These are phyloP conservation scores for Cathartes aura DNA, from an alignment of 2,113 vertebrate genomes.

Conservation along the genomic window DNA sequence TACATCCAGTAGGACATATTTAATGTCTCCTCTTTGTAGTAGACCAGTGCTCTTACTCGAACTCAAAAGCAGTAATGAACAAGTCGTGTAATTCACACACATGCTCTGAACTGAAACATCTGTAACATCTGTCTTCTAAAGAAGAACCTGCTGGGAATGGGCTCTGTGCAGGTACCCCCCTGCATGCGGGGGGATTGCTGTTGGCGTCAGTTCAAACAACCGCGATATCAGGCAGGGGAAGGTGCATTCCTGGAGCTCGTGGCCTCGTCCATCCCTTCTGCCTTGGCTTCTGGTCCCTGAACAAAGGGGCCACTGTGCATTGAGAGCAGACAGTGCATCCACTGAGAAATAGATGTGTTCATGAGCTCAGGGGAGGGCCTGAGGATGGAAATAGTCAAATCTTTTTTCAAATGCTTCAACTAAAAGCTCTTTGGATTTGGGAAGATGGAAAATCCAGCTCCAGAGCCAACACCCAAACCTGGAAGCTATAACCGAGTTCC, in stretches of 20 bases:
- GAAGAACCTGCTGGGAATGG: not conserved
- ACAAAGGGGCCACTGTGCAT: conserved; percentile 6
- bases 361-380: not conserved
- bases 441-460: conserved; percentile 8
- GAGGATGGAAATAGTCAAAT: not conserved
- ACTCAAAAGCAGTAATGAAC: not conserved
- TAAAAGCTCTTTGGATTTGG: not conserved
- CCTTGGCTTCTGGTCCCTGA: not conserved
- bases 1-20: not conserved
- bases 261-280: not conserved
- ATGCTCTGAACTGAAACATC: not conserved
- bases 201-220: not conserved
- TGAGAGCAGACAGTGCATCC: not conserved
- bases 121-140: not conserved
- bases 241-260: not conserved
- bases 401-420: not conserved
- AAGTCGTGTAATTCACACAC: not conserved
- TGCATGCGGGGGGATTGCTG: not conserved
- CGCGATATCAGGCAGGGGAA: not conserved
- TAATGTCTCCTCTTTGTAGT: not conserved
- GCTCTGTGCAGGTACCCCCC: not conserved
- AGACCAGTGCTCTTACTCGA: not conserved
- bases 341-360: not conserved
- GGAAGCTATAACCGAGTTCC: not conserved
- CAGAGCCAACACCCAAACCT: not conserved